Conservation (phyloP, 2,797 vertebrate genomes). For the Serranus cabrilla region DNA sequence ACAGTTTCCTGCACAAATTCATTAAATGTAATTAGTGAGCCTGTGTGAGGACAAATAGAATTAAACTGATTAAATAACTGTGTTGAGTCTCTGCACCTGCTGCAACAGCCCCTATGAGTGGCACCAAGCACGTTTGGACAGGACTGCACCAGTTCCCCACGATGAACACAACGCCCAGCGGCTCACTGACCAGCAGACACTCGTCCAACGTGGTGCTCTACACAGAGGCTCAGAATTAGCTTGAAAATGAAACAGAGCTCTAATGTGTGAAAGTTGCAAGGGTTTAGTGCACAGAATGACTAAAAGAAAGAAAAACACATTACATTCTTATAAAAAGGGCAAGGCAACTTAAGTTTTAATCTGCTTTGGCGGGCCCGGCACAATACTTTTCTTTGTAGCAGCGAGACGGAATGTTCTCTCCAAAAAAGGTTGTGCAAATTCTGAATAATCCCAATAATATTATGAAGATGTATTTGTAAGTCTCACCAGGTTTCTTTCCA, state of each 20-base stretch:
- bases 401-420: slow-evolving; percentile 45
- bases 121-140: slow-evolving; percentile 83
- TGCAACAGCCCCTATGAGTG: slow-evolving; percentile 85
- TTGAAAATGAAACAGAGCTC: slow-evolving; percentile 19
- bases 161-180: slow-evolving; percentile 85
- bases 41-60: not conserved
- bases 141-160: slow-evolving; percentile 84
- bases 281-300: slow-evolving; percentile 6
- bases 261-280: not conserved
- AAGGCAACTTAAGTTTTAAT: slow-evolving; percentile 67
- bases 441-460: slow-evolving; percentile 44
- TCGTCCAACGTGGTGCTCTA: slow-evolving; percentile 84
- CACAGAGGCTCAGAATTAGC: slow-evolving; percentile 33
- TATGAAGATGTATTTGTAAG: not conserved
- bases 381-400: slow-evolving; percentile 73
- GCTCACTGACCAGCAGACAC: slow-evolving; percentile 84
- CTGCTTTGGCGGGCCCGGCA: slow-evolving; percentile 67
- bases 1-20: slow-evolving; percentile 81
- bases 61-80: not conserved
- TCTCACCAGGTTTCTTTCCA: slow-evolving; percentile 85
- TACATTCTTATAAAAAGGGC: slow-evolving; percentile 34
- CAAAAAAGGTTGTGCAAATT: slow-evolving; percentile 30
- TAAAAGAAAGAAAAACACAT: slow-evolving; percentile 4
- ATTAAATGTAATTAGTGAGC: slow-evolving; percentile 15
- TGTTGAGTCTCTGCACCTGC: slow-evolving; percentile 76